phyloP scores from a whole-genome alignment of 2,113 vertebrate genomes.

The Hippotragus niger region DNA sequence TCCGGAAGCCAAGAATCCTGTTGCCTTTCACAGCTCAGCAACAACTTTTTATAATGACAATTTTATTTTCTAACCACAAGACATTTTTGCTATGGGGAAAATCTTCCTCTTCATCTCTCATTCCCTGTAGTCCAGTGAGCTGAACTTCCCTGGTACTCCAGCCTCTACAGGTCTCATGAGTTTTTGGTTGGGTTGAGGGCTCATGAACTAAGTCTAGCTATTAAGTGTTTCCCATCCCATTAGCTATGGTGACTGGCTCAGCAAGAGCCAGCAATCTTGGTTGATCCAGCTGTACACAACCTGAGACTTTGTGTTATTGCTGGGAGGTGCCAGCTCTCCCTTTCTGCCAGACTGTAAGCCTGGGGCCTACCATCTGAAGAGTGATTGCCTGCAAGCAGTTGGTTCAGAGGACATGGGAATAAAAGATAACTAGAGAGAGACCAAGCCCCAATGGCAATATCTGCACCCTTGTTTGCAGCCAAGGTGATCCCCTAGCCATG shows the following conservation, averaged over 20 bases:
- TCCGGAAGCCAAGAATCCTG: background rate
- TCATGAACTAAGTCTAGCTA: background rate
- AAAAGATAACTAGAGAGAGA: background rate
- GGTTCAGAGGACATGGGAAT: background rate
- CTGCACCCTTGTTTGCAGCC: background rate
- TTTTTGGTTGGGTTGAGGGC: background rate
- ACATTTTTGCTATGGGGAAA: background rate
- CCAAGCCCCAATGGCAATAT: too few species aligned
- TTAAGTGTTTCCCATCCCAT: background rate
- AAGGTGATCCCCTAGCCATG: background rate
- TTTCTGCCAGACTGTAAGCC: background rate
- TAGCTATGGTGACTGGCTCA: background rate
- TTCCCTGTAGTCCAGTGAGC: background rate
- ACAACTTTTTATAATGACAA: background rate
- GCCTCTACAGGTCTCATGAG: background rate
- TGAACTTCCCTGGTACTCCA: background rate
- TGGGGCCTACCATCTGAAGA: too few species aligned
- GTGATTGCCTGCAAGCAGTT: background rate
- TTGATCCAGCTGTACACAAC: background rate
- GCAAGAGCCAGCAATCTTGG: background rate
- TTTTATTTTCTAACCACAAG: background rate
- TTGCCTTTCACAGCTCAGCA: background rate
- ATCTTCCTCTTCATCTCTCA: background rate
- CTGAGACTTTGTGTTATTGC: background rate
- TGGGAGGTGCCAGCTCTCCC: background rate